Conservation (phyloP, 2,797 vertebrate species). For the Botia almorhae region DNA sequence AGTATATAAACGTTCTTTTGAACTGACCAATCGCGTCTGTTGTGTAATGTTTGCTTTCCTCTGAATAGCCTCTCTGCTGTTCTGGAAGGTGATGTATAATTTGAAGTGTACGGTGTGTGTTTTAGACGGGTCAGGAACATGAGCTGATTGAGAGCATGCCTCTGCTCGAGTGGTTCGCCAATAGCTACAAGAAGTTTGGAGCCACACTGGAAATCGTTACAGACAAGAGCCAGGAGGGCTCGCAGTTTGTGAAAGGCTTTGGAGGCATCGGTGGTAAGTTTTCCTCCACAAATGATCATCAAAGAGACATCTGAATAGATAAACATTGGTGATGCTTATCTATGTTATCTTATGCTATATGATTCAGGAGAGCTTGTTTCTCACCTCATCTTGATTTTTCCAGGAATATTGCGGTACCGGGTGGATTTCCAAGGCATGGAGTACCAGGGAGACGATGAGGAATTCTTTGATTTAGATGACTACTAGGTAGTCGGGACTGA, state of each 20-base stretch:
- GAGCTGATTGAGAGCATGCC: slow-evolving; percentile 91
- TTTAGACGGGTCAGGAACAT: slow-evolving; percentile 86
- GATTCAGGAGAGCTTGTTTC: neutral
- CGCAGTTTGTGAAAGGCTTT: slow-evolving; percentile 91
- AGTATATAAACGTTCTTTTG: neutral
- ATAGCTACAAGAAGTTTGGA: slow-evolving; percentile 91
- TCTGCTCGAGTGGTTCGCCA: slow-evolving; percentile 89
- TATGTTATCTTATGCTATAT: too few relatives aligned
- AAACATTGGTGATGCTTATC: neutral
- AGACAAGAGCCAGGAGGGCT: slow-evolving; percentile 91
- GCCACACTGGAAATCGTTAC: slow-evolving; percentile 91
- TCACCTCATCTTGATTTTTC: neutral
- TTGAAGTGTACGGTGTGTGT: neutral
- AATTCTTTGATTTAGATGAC: slow-evolving; percentile 93
- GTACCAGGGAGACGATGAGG: slow-evolving; percentile 88
- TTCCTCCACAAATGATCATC: neutral
- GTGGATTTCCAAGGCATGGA: slow-evolving; percentile 94
- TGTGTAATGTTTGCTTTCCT: neutral
- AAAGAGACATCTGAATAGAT: neutral
- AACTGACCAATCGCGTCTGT: neutral
- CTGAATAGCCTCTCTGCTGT: neutral
- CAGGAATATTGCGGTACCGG: slow-evolving; percentile 90
- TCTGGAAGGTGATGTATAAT: neutral
- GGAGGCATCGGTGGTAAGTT: slow-evolving; percentile 87
- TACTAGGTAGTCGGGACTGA: slow-evolving; percentile 88